phyloP scores from a whole-genome alignment of 2,888 invertebrate species.

The Chrysolina oricalcia region DNA sequence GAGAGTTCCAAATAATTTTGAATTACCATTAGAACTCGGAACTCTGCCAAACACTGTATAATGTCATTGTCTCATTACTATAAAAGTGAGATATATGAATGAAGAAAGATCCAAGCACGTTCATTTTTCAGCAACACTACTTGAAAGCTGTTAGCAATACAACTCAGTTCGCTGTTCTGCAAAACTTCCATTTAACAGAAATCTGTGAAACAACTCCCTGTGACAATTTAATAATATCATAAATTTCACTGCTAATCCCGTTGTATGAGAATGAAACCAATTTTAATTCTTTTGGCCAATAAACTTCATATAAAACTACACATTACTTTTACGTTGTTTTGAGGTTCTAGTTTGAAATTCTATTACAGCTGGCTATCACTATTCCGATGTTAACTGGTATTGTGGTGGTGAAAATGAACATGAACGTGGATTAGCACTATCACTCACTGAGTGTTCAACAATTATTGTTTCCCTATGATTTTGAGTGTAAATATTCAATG shows the following conservation, averaged over 20 bases:
- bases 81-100: too few species aligned
- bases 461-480: too few species aligned
- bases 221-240: slow-evolving; percentile 43
- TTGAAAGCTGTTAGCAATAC: too few species aligned
- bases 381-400: background rate
- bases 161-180: background rate
- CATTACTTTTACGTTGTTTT: slow-evolving; percentile 31
- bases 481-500: too few species aligned
- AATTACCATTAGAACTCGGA: too few species aligned
- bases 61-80: too few species aligned
- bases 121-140: too few species aligned
- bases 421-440: background rate
- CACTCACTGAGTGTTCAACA: background rate
- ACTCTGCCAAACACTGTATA: too few species aligned
- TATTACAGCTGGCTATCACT: slow-evolving; percentile 21
- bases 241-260: slow-evolving; percentile 36
- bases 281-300: slow-evolving; percentile 44
- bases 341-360: slow-evolving; percentile 28
- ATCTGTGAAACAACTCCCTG: slow-evolving; percentile 25
- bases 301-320: slow-evolving; percentile 32
- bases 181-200: slow-evolving; percentile 32
- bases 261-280: slow-evolving; percentile 38
- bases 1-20: too few species aligned
- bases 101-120: too few species aligned
- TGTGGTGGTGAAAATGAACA: background rate